These are phyloP conservation scores for Zoanthus solanderi DNA, from an alignment of 92 coral and sea anemone species.

Conservation along the genomic window DNA sequence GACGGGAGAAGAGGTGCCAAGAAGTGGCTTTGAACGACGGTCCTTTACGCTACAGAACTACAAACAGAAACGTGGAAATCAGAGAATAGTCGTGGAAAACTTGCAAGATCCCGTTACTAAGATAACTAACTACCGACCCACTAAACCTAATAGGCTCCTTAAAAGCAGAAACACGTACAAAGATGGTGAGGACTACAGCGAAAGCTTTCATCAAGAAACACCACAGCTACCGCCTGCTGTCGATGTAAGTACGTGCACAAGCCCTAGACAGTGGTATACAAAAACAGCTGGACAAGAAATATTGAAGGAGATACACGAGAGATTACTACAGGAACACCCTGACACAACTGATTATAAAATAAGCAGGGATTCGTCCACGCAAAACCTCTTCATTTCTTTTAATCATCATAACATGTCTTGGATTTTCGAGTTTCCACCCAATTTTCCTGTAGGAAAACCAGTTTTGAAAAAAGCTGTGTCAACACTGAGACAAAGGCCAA, in stretches of 20 bases:
- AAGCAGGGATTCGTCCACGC: neutral
- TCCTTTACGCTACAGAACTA: neutral
- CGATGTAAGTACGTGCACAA: neutral
- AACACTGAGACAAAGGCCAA: neutral
- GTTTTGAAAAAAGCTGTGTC: neutral
- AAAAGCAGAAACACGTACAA: neutral
- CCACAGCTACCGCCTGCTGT: neutral
- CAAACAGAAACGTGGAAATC: neutral
- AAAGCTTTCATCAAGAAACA: neutral
- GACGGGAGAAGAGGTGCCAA: neutral
- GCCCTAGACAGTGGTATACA: neutral
- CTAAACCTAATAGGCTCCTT: neutral
- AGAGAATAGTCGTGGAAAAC: neutral
- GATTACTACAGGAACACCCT: neutral
- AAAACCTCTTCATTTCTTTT: neutral
- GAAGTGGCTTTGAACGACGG: neutral
- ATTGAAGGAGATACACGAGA: neutral
- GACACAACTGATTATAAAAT: neutral
- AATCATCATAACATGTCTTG: neutral
- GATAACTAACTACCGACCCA: neutral
- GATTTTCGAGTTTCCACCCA: slow-evolving; percentile 15
- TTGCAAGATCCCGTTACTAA: neutral
- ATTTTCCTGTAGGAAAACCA: neutral
- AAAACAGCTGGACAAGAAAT: neutral
- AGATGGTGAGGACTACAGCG: neutral